Base-by-base conservation (phyloP, 1,140 invertebrate species). In the Pentalonia nigronervosa region DNA sequence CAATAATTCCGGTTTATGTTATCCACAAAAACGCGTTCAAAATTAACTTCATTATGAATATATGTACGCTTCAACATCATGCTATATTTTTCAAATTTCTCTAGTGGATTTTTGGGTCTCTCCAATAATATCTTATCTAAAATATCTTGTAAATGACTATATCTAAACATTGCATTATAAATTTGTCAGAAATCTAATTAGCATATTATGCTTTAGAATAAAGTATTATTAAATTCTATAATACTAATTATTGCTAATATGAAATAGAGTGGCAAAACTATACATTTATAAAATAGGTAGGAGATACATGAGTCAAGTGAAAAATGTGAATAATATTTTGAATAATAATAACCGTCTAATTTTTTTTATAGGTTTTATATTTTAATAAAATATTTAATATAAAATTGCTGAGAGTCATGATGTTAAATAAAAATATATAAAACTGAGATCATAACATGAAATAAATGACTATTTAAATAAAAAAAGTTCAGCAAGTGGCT, bases 41-140 rank as follows among this genome's bases (percentile, higher is more conserved):
- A 86, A 53, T 83, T 81, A 23, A 67, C 34, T 34, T 93, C n/a
- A 11, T 56, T 50, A 17, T 90, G 25, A 41, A 81, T 90, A 83
- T 76, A 93, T n/a, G 93, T 47, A 34, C 56, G 84, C 17, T 93
- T 93, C 7, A 93, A 48, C 17, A 89, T n/a, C 14, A n/a, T 7
- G 9, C 89, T 93, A 53, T 93, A 90, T 45, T 53, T 36, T 90
- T 93, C 86, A 90, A 93, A 93, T 4, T 83, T 36, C 53, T 83
- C 47, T 30, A 93, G 50, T 60, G 86, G 93, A 50, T 53, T 89
- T 48, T 34, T 14, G 53, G 89, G 89, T 25, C 4, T 93, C 21
- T 86, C 81, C 7, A 20, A 41, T 53, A 45, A 86, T 84, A 93
- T 86, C 25, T 86, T 93, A 41, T 93, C 36, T 53, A 93, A 86